Base-by-base conservation (phyloP, 2,113 vertebrate species). In the Anarhynchus alexandrinus region DNA sequence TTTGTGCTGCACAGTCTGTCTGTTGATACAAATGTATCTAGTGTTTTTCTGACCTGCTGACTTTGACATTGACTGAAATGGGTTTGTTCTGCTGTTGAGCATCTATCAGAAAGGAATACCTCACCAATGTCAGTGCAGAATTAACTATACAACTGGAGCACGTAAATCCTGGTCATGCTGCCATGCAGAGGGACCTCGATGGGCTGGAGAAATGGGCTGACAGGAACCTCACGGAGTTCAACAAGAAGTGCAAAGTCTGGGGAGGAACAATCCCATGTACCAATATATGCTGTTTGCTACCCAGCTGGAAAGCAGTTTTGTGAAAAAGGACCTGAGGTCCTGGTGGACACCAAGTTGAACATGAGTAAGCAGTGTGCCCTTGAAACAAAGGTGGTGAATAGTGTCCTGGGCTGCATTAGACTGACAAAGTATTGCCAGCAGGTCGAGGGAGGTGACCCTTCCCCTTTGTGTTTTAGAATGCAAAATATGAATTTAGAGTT, bases 371-470 rank as follows among this genome's bases (percentile, higher is more conserved):
- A 38, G 10, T 11, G 18, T 74, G 55, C 45, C 23, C 9, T 61
- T 49, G 45, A 1, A 9, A 22, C 30, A 55, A 42, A 59, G 22
- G 32, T 2, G 2, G 25, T 1, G 3, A 51, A 25, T 15, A 20
- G 7, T 57, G 27, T 69, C 26, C 14, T 71, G 74, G 36, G 36
- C 23, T 78, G 45, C 2, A 4, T 66, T 81, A 59, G 54, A 16
- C 45, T 45, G 45, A 45, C 20, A 20, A 40, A 55, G 64, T 47
- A n/a, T 4, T 83, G 58, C n/a, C 57, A 76, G 57, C 57, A 54
- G n/a, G 5, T 25, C 1, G 6, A 84, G 54, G 45, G 49, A 65
- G 17, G 30, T 40, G 58, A 34, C 12, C 8, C 17, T 55, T 57
- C 15, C 19, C 1, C 23, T 94, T 73, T 47, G 20, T 10, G 2